Evolutionary conservation across 2,113 vertebrate genomes (phyloP), one percentile per base, ranked within the genome.

Genomic region (Galbula dea): DNA sequence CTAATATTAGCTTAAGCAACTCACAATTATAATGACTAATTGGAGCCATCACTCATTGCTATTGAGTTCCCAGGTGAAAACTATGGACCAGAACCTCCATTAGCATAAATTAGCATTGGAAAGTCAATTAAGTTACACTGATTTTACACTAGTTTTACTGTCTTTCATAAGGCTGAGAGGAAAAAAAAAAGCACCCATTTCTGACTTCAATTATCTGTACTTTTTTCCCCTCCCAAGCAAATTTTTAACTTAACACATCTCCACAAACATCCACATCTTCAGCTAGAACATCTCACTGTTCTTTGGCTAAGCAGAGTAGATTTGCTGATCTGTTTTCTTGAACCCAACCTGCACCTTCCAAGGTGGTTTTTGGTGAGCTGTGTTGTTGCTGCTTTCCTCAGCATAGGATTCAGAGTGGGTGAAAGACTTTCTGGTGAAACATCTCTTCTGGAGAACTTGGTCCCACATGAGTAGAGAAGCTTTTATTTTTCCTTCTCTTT

Each of bases 1-100:
- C 96, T 95, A 96, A 96, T 96, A 96, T 96, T 96, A 95, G 94
- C 94, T 95, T 96, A 93, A 96, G 93, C 89, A 93, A 94, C 89
- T 95, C 90, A 94, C 96, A 93, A 92, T 90, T 94, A 92, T 88
- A 95, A 87, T 93, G 84, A 87, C 93, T 97, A 95, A 91, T 96
- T 97, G 89, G 80, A 93, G 81, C 79, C 91, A 92, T 95, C 94
- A 93, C 94, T 91, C 95, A 95, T 94, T 95, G 93, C 90, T 96
- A 75, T 88, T 91, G 89, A 94, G 94, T 93, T 96, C 95, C 96
- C 95, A 95, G 89, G 96, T 96, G 90, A 97, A 96, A 96, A 95
- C 89, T 94, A 86, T 96, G 88, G 91, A 94, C 90, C 94, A 96
- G 95, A 94, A 94, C 93, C 88, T 55, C 86, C 81, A 94, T 95